Evolutionary conservation across 2,888 invertebrate genomes (phyloP).

Genomic region (Pristionchus exspectatus): DNA sequence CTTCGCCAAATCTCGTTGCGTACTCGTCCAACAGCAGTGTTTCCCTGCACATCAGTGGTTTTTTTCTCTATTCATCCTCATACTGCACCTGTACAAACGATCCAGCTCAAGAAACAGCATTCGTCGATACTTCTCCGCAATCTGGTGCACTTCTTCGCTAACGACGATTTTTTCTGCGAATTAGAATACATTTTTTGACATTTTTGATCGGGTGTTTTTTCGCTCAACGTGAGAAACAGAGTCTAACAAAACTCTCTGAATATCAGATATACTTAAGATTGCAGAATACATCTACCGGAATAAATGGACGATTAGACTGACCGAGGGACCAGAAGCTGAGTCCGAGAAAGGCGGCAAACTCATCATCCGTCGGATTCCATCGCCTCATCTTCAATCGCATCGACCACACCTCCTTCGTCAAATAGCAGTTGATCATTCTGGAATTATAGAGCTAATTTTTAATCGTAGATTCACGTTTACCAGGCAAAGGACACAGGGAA

Average conservation of each 20-base stretch:
- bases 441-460: no score
- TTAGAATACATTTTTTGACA: background rate
- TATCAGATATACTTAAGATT: no score
- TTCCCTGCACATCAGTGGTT: background rate
- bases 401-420: background rate
- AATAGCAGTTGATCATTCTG: conserved; percentile 31
- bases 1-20: background rate
- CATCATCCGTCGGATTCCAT: conserved; percentile 20
- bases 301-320: no score
- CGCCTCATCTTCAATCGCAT: conserved; percentile 26
- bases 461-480: no score
- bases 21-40: background rate
- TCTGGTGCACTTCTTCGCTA: background rate
- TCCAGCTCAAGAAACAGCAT: conserved; percentile 13
- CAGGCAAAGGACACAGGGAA: no score
- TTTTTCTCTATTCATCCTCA: background rate
- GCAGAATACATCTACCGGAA: no score
- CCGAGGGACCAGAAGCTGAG: conserved; percentile 22
- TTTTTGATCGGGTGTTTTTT: background rate
- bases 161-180: conserved; percentile 15
- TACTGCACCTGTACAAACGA: conserved; percentile 12
- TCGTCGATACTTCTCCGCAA: conserved; percentile 38
- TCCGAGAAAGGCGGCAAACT: conserved; percentile 14
- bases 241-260: no score
- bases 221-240: background rate